A percentile compares a stretch with the other conserved stretches of the same genome.
Conservation (phyloP, 2,113 vertebrate genomes). For the Siniperca chuatsi region DNA sequence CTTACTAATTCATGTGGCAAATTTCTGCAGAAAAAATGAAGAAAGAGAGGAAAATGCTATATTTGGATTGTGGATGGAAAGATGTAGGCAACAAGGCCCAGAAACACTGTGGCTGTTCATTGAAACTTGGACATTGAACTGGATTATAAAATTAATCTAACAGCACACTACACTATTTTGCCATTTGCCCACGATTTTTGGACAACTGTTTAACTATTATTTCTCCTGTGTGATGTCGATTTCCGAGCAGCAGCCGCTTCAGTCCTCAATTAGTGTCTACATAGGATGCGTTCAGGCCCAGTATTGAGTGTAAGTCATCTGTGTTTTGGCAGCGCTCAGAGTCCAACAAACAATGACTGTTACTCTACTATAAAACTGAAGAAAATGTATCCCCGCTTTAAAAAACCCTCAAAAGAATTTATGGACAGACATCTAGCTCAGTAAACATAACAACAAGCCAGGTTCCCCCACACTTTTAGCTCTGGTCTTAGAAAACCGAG, state of each 20-base stretch:
- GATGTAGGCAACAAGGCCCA: background rate
- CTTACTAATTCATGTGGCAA: too few species aligned
- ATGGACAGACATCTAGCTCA: background rate
- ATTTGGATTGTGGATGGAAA: background rate
- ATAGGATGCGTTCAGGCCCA: too few species aligned
- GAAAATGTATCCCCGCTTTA: background rate
- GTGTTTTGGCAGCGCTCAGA: too few species aligned
- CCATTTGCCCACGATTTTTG: too few species aligned
- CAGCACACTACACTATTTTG: too few species aligned
- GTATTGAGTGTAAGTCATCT: too few species aligned
- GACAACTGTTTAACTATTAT: background rate
- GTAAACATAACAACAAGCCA: constrained; percentile 4
- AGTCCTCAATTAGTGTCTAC: too few species aligned
- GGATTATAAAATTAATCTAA: background rate
- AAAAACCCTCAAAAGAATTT: background rate
- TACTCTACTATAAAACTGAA: too few species aligned
- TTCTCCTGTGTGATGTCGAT: background rate
- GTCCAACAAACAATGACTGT: too few species aligned
- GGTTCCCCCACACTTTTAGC: constrained; percentile 4
- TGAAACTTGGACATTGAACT: background rate
- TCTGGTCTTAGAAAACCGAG: background rate
- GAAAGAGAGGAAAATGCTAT: background rate
- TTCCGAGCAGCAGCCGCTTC: too few species aligned
- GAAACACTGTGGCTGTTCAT: background rate
- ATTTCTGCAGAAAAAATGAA: background rate